Evolutionary conservation across 2,888 invertebrate species (phyloP).

Genomic region (Trimorus sp.): DNA sequence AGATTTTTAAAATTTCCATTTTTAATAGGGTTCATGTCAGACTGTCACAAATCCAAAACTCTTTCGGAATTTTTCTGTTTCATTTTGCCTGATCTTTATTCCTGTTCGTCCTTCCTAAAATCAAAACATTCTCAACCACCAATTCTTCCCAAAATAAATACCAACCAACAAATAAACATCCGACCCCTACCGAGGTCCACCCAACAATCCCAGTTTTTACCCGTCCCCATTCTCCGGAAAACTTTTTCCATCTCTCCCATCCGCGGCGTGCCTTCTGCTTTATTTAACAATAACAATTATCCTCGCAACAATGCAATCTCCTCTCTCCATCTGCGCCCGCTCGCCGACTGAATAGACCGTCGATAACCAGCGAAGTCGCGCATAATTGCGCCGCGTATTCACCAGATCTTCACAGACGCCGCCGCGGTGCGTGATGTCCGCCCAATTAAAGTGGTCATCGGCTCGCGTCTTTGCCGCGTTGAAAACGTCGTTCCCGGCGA

Average conservation of each 20-base stretch:
- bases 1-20: too few relatives aligned
- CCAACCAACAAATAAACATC: too few relatives aligned
- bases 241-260: slow-evolving; percentile 7
- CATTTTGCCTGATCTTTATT: too few relatives aligned
- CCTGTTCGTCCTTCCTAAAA: too few relatives aligned
- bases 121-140: too few relatives aligned
- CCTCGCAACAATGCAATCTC: slow-evolving; percentile 28
- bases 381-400: slow-evolving; percentile 42
- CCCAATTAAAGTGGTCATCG: slow-evolving; percentile 69
- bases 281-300: slow-evolving; percentile 18
- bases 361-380: slow-evolving; percentile 20
- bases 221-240: too few relatives aligned
- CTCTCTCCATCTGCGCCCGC: neutral
- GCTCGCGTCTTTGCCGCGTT: slow-evolving; percentile 34
- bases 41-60: too few relatives aligned
- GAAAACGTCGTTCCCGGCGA: slow-evolving; percentile 34
- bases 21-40: too few relatives aligned
- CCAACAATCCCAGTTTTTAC: too few relatives aligned
- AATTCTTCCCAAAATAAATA: too few relatives aligned
- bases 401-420: slow-evolving; percentile 45
- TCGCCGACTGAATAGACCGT: neutral
- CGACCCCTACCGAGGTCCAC: too few relatives aligned
- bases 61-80: too few relatives aligned
- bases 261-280: slow-evolving; percentile 2
- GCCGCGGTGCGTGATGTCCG: slow-evolving; percentile 56